Evolutionary conservation across 2,888 invertebrate species (phyloP), one percentile per base, ranked within the genome.

Genomic region (Panopea generosa): DNA sequence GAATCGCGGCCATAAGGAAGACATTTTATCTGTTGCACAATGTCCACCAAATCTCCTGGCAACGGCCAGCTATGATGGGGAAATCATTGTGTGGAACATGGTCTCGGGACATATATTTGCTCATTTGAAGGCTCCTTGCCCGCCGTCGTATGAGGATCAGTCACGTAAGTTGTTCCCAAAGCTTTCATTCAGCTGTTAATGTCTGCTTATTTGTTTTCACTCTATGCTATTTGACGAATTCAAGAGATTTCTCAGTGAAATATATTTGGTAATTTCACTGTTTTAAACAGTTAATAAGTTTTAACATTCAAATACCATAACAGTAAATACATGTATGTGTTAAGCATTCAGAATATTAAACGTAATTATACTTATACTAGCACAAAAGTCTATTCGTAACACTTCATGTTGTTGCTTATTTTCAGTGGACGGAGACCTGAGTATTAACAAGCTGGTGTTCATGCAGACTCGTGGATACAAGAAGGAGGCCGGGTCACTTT

Each of bases 41-140:
- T 91, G 92, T 71, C 89, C 90, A 18, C 91, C 92, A 18, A 92
- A 93, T 77, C 86, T 93, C 26, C 86, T 93, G 57, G 93, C 92
- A 27, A 92, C 93, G 9, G 91, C 92, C 16, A 90, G 92, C 57
- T 93, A 92, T 68, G 92, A 92, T 70, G 93, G 93, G 6, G 90
- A 91, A 67, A 87, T 93, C 18, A 92, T 93, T 61, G 91, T 93
- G 26, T 93, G 92, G 93, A 93, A 93, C 80, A 88, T 93, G 88
- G 89, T 93, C 45, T 92, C 92, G 27, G 93, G 93, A 11, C 92
- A 93, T 82, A 91, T 92, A 43, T 92, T 92, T 84, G 92, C 91
- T 73, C 89, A 91, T 63, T 83, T 92, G 18, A 79, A 75, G n/a
- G 86, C 92, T 4, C 89, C 90, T 3, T 67, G 82, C 26, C 90